Evolutionary conservation across 2,888 invertebrate species (phyloP).

Genomic region (Chalcis sispes): DNA sequence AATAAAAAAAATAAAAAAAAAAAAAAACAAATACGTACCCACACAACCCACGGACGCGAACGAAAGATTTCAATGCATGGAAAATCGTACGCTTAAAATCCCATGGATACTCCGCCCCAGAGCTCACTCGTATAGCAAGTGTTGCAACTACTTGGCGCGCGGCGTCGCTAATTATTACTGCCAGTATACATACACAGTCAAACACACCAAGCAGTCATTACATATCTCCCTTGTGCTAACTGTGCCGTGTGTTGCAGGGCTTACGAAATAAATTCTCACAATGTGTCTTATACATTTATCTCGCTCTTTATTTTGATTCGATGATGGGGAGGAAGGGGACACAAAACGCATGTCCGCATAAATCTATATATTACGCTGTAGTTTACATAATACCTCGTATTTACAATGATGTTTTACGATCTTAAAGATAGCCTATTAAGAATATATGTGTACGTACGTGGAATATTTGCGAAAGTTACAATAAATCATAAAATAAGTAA

Average conservation of each 20-base stretch:
- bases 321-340: slow-evolving; percentile 45
- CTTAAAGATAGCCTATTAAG: slow-evolving; percentile 36
- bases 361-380: slow-evolving; percentile 67
- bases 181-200: no score
- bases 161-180: slow-evolving; percentile 71
- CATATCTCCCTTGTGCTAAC: slow-evolving; percentile 42
- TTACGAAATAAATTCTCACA: slow-evolving; percentile 75
- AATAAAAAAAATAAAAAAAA: slow-evolving; percentile 21
- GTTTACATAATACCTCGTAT: slow-evolving; percentile 63
- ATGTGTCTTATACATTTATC: slow-evolving; percentile 62
- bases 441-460: background rate
- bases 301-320: slow-evolving; percentile 68
- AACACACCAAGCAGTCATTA: slow-evolving; percentile 60
- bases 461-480: no score
- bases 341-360: slow-evolving; percentile 58
- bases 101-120: slow-evolving; percentile 67
- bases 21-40: background rate
- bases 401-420: slow-evolving; percentile 55
- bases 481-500: no score
- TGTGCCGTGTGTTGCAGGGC: slow-evolving; percentile 37
- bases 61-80: slow-evolving; percentile 66
- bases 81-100: slow-evolving; percentile 65
- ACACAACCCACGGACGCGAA: background rate
- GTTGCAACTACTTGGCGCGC: slow-evolving; percentile 62
- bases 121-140: slow-evolving; percentile 50